Conservation (phyloP, 2,888 invertebrate genomes). For the Aricia artaxerxes region DNA sequence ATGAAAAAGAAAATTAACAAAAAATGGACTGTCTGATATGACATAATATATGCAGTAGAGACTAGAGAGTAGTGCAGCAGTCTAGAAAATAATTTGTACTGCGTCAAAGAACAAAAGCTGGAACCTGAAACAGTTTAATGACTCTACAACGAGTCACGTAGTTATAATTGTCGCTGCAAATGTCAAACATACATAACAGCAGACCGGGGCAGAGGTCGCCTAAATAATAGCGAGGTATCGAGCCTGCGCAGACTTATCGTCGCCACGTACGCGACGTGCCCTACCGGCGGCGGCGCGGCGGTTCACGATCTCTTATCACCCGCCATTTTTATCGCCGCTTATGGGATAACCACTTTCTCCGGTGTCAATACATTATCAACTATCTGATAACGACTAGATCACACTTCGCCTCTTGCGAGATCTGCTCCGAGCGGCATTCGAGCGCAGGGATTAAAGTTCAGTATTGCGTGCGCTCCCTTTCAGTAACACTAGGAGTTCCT, state of each 20-base stretch:
- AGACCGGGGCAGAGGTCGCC: neutral
- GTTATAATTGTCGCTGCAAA: constrained; percentile 7
- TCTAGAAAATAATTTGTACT: neutral
- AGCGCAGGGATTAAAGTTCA: neutral
- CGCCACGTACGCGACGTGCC: constrained; percentile 7
- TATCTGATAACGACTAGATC: constrained; percentile 28
- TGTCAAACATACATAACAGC: constrained; percentile 11
- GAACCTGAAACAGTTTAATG: neutral
- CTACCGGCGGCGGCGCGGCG: neutral
- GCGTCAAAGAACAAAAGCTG: neutral
- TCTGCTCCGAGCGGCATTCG: neutral
- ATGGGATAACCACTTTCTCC: constrained; percentile 27
- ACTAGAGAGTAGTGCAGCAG: neutral
- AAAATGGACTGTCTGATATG: neutral
- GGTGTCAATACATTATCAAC: constrained; percentile 32
- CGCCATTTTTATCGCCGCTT: constrained; percentile 26
- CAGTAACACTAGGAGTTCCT: neutral
- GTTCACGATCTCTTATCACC: constrained; percentile 21
- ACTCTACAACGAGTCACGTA: constrained; percentile 3
- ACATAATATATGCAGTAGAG: neutral
- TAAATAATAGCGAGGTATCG: constrained; percentile 13
- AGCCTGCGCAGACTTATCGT: constrained; percentile 7
- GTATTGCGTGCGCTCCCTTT: neutral
- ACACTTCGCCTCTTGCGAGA: constrained; percentile 5
- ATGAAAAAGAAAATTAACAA: neutral